Evolutionary conservation across 2,113 vertebrate species (phyloP).

Genomic region (Thermophis baileyi): DNA sequence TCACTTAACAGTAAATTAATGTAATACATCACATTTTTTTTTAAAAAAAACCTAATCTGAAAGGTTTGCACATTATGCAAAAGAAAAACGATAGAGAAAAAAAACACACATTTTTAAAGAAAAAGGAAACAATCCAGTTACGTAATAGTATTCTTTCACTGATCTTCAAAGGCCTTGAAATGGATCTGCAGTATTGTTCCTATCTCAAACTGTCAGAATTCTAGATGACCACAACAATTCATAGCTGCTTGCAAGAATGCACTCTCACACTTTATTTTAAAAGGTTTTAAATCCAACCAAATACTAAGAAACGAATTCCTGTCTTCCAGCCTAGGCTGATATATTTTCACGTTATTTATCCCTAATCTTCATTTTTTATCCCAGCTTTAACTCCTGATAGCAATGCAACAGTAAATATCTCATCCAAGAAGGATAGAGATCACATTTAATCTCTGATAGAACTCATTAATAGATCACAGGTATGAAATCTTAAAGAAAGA

Average conservation of each 20-base stretch:
- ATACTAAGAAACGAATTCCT: background rate
- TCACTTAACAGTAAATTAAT: background rate
- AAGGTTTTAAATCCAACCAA: background rate
- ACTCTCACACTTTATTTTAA: background rate
- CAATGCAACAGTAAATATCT: constrained; percentile 7
- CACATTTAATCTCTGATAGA: background rate
- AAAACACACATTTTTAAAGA: background rate
- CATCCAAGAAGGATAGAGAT: background rate
- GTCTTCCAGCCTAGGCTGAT: background rate
- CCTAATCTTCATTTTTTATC: background rate
- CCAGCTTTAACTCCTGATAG: background rate
- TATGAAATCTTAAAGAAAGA: background rate
- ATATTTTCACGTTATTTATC: background rate
- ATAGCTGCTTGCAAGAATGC: background rate
- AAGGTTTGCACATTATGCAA: background rate
- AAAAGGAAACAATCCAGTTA: background rate
- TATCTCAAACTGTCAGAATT: background rate
- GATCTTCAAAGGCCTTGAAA: background rate
- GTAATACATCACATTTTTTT: background rate
- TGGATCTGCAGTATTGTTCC: background rate
- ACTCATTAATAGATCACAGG: background rate
- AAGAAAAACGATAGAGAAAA: background rate
- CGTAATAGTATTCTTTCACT: background rate
- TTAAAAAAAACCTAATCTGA: background rate
- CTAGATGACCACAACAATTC: background rate